Evolutionary conservation across 2,888 invertebrate species (phyloP).

Genomic region (Xestia xanthographa): DNA sequence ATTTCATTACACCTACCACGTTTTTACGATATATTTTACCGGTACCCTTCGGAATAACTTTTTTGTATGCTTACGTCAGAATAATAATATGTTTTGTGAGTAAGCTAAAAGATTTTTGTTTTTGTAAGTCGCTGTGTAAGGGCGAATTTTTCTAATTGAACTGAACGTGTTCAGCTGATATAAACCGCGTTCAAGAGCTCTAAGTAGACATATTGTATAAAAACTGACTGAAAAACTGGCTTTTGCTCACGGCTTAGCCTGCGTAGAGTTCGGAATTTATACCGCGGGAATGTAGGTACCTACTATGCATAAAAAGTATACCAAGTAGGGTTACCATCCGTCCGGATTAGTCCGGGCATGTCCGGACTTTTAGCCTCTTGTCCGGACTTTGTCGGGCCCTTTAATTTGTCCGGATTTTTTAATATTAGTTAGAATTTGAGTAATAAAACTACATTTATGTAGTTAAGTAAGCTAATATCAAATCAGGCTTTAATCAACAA

Average conservation of each 20-base stretch:
- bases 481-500: no score
- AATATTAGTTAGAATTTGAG: no score
- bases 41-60: slow-evolving; percentile 25
- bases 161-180: neutral
- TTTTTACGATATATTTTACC: slow-evolving; percentile 54
- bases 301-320: no score
- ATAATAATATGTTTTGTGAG: slow-evolving; percentile 30
- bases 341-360: no score
- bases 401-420: no score
- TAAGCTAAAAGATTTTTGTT: slow-evolving; percentile 31
- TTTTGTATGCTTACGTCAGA: slow-evolving; percentile 31
- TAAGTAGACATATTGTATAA: neutral
- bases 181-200: neutral
- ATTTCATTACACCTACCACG: slow-evolving; percentile 48
- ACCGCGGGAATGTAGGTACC: neutral
- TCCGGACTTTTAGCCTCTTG: no score
- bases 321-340: no score
- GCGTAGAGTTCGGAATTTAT: neutral
- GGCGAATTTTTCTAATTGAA: neutral
- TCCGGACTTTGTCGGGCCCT: no score
- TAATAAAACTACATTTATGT: no score
- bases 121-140: slow-evolving; percentile 19
- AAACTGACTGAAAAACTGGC: neutral
- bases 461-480: no score
- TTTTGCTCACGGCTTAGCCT: neutral